Evolutionary conservation across 2,797 vertebrate species (phyloP).

Genomic region (Fringilla coelebs): DNA sequence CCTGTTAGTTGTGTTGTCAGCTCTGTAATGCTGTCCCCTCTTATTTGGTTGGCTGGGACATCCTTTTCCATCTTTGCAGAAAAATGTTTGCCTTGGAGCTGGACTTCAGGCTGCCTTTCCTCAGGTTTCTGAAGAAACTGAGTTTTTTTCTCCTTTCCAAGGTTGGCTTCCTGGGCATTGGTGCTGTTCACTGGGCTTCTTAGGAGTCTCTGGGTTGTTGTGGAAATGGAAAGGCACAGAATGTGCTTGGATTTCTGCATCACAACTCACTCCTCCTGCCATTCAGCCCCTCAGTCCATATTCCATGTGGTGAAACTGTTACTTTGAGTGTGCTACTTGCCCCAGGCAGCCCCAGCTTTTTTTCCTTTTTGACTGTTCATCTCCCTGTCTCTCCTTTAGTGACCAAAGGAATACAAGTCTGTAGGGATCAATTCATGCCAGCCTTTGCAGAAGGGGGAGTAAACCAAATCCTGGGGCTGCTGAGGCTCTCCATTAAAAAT

Average conservation of each 20-base stretch:
- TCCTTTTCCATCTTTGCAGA: neutral
- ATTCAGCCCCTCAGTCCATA: accelerated
- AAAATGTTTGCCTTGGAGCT: neutral
- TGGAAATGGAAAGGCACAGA: neutral
- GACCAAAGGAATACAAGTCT: neutral
- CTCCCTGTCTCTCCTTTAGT: neutral
- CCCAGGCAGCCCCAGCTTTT: neutral
- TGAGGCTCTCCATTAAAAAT: neutral
- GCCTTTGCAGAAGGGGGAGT: neutral
- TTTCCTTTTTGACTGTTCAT: neutral
- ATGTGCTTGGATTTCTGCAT: neutral
- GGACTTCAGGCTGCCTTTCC: neutral
- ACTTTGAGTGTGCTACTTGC: neutral
- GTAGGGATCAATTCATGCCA: neutral
- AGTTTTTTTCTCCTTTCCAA: neutral
- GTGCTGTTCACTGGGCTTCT: neutral
- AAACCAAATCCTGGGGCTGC: neutral
- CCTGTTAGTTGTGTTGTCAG: neutral
- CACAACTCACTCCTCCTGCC: neutral
- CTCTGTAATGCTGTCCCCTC: accelerated
- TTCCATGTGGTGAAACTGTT: neutral
- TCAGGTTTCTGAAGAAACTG: neutral
- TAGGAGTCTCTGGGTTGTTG: neutral
- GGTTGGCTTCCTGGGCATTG: neutral
- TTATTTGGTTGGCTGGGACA: neutral